Conservation (phyloP, 2,888 invertebrate genomes). For the Unio pictorum region DNA sequence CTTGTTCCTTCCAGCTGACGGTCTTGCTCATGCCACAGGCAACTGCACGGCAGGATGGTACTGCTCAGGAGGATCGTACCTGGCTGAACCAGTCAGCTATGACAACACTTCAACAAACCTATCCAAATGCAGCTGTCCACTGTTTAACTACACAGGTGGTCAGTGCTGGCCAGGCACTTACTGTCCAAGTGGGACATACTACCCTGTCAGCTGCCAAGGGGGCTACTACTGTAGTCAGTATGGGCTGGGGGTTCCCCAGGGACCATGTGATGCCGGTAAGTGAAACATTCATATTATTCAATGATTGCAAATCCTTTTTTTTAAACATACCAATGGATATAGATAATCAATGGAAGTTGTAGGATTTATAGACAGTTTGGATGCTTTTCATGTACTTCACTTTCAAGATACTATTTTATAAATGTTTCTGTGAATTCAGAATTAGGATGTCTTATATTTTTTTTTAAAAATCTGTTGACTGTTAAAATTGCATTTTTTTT, state of each 20-base stretch:
- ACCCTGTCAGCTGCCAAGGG: conserved; percentile 60
- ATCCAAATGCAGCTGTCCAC: conserved; percentile 61
- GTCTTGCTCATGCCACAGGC: conserved; percentile 55
- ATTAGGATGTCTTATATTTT: too few species aligned
- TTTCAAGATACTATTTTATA: not conserved
- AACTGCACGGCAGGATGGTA: conserved; percentile 67
- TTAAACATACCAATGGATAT: too few species aligned
- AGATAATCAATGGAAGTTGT: too few species aligned
- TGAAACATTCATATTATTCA: conserved; percentile 16
- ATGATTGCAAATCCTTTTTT: too few species aligned
- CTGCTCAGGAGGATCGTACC: conserved; percentile 63
- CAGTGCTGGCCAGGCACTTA: conserved; percentile 67
- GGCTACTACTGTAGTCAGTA: conserved; percentile 61
- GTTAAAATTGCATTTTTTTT: not conserved
- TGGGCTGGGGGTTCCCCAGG: conserved; percentile 57
- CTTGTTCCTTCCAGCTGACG: conserved; percentile 54
- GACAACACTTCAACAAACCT: conserved; percentile 50
- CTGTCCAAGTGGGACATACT: conserved; percentile 60
- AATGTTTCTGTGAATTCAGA: not conserved
- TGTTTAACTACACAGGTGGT: conserved; percentile 65
- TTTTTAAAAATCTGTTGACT: too few species aligned
- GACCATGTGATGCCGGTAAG: conserved; percentile 54
- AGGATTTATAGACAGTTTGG: too few species aligned
- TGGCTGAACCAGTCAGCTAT: conserved; percentile 48
- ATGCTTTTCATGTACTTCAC: not conserved